Evolutionary conservation across 2,888 invertebrate genomes (phyloP).

Genomic region (Lycaena phlaeas): DNA sequence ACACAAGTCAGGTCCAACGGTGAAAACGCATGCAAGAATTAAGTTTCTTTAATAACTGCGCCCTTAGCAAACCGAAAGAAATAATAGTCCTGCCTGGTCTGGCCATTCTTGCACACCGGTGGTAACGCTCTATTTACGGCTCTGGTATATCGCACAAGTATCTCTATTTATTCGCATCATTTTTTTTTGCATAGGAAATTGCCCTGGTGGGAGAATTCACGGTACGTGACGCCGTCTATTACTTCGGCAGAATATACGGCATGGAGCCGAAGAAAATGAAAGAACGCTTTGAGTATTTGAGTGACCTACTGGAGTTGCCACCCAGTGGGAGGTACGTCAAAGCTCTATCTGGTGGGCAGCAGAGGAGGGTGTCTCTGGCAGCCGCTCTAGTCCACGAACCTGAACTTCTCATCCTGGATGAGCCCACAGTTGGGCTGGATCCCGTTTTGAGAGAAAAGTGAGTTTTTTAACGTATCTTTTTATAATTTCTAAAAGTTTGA

Average conservation of each 20-base stretch:
- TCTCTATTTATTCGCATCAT: too few relatives aligned
- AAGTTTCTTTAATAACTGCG: too few relatives aligned
- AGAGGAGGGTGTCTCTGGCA: conserved; percentile 90
- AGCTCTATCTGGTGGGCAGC: conserved; percentile 90
- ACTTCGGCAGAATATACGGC: conserved; percentile 90
- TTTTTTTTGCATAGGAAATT: conserved; percentile 73
- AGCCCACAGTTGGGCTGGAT: conserved; percentile 95
- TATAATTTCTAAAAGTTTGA: too few relatives aligned
- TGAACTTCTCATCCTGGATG: conserved; percentile 90
- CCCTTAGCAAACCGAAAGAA: too few relatives aligned
- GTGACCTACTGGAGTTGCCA: conserved; percentile 83
- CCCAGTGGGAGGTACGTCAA: conserved; percentile 76
- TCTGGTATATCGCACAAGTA: too few relatives aligned
- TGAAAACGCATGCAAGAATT: too few relatives aligned
- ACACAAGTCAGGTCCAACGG: too few relatives aligned
- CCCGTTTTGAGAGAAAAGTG: conserved; percentile 88
- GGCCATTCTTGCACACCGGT: too few relatives aligned
- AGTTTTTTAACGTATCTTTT: conserved; percentile 27
- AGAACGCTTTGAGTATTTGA: conserved; percentile 79
- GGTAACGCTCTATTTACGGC: too few relatives aligned
- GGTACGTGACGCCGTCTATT: conserved; percentile 86
- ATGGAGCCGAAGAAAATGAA: conserved; percentile 76
- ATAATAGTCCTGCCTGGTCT: too few relatives aligned
- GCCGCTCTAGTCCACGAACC: conserved; percentile 92
- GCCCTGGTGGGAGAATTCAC: conserved; percentile 86